Evolutionary conservation across 2,888 invertebrate genomes (phyloP).

Genomic region (Cantharis nigra): DNA sequence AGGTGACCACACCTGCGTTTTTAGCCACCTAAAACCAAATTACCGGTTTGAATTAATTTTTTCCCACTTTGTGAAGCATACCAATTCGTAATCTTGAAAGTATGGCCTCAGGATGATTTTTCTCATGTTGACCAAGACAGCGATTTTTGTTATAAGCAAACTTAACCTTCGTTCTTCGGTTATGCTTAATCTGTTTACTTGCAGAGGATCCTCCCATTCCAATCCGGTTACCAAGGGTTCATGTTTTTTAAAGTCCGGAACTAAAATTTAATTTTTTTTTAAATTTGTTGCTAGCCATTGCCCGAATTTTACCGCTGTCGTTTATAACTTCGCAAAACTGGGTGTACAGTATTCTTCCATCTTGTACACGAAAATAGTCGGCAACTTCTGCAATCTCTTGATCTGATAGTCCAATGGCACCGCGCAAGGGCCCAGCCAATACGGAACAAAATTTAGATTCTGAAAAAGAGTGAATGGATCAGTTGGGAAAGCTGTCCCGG

Average conservation of each 20-base stretch:
- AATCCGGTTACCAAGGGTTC: conserved; percentile 59
- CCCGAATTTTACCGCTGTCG: conserved; percentile 60
- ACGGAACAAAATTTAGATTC: conserved; percentile 76
- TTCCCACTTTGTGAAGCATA: conserved; percentile 37
- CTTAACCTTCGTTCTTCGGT: conserved; percentile 71
- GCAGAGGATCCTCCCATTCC: conserved; percentile 74
- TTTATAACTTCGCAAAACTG: conserved; percentile 77
- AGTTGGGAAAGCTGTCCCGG: too few species aligned
- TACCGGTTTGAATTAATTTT: background rate
- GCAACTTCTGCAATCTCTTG: conserved; percentile 74
- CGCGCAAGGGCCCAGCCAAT: conserved; percentile 69
- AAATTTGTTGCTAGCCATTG: background rate
- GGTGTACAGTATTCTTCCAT: conserved; percentile 76
- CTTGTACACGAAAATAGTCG: conserved; percentile 79
- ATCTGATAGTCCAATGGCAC: conserved; percentile 70
- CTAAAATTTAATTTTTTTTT: conserved; percentile 43
- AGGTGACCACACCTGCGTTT: conserved; percentile 75
- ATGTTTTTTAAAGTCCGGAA: conserved; percentile 58
- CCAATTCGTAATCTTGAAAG: conserved; percentile 75
- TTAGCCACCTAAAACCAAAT: conserved; percentile 66
- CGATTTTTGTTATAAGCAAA: conserved; percentile 75
- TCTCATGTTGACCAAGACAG: conserved; percentile 60
- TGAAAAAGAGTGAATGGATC: conserved; percentile 41
- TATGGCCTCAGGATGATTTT: conserved; percentile 73
- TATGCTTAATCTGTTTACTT: conserved; percentile 66